These are phyloP conservation scores for Rhorus exstirpatorius DNA, from an alignment of 2,888 invertebrate genomes.

Conservation along the genomic window DNA sequence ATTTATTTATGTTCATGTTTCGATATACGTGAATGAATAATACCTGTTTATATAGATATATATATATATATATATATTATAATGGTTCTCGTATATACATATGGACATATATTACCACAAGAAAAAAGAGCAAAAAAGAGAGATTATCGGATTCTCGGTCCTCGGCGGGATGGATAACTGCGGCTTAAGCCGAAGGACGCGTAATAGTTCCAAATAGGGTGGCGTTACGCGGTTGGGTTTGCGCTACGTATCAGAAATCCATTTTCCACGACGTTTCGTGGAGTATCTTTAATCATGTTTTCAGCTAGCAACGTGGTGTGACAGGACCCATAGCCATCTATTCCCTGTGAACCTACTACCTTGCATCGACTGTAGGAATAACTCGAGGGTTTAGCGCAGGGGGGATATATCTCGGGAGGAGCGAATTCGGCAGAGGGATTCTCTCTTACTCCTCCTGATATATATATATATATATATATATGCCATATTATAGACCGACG, in stretches of 20 bases:
- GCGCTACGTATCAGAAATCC: conserved; percentile 82
- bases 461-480: conserved; percentile 12
- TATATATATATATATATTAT: too few species aligned
- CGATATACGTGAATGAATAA: too few species aligned
- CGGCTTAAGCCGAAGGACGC: conserved; percentile 78
- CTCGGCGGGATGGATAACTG: conserved; percentile 76
- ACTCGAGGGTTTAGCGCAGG: conserved; percentile 57
- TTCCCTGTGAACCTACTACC: conserved; percentile 24
- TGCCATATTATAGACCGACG: conserved; percentile 14
- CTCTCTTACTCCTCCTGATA: conserved; percentile 40
- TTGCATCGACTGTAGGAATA: conserved; percentile 48
- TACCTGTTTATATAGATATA: too few species aligned
- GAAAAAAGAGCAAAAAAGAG: conserved; percentile 17
- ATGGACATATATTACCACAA: conserved; percentile 17
- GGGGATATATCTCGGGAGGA: conserved; percentile 62
- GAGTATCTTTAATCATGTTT: conserved; percentile 84
- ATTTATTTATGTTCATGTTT: too few species aligned
- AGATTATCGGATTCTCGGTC: conserved; percentile 54
- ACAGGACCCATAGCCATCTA: conserved; percentile 11
- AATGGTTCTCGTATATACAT: conserved; percentile 31
- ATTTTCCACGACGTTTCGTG: conserved; percentile 80
- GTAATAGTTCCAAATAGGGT: conserved; percentile 85
- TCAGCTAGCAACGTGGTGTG: conserved; percentile 70
- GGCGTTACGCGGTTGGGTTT: conserved; percentile 77
- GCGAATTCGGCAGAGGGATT: conserved; percentile 66